A percentile compares a stretch with the other conserved stretches of the same genome.
Conservation (phyloP, 2,113 vertebrate genomes). For the Eurystomus gularis region DNA sequence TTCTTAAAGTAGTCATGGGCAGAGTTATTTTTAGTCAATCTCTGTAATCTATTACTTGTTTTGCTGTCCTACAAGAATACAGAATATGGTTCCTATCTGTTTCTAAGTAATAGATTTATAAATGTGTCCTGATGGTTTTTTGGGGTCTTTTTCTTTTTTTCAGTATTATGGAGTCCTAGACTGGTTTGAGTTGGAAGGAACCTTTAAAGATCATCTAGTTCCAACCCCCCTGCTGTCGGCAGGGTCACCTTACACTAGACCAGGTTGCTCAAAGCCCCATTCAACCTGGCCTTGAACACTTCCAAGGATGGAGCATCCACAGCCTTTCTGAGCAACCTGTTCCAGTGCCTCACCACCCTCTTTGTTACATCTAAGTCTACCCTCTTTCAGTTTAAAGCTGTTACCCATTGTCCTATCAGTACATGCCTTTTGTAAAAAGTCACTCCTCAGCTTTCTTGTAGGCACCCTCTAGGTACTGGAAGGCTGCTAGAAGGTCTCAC, state of each 20-base stretch:
- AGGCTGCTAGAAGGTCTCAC: background rate
- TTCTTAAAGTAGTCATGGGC: background rate
- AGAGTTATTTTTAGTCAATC: background rate
- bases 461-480: background rate
- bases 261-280: background rate
- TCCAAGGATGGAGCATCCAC: background rate
- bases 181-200: background rate
- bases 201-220: background rate
- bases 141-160: background rate
- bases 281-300: background rate
- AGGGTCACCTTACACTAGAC: background rate
- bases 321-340: background rate
- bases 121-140: background rate
- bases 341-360: background rate
- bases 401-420: background rate
- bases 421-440: fast-evolving
- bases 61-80: background rate
- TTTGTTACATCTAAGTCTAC: background rate
- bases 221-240: background rate
- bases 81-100: background rate
- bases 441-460: background rate
- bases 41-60: background rate
- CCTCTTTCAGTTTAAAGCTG: background rate
- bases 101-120: background rate
- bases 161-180: background rate